Evolutionary conservation across 1,140 invertebrate species (phyloP).

Genomic region (Ctenoplectra terminalis): DNA sequence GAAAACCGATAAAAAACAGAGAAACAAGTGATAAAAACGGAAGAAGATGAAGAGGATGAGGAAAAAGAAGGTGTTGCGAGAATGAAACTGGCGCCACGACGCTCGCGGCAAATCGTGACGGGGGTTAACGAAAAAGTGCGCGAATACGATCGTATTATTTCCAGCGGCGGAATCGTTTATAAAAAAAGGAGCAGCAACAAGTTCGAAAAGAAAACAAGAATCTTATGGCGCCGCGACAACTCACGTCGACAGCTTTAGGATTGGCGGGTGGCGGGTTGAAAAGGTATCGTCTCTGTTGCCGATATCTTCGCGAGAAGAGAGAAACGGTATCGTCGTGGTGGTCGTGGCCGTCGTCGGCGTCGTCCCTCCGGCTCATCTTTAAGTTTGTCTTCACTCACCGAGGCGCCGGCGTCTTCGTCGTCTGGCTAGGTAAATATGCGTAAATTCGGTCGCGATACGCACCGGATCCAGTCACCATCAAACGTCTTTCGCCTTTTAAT

Average conservation of each 20-base stretch:
- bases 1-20: not conserved
- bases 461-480: slow-evolving; percentile 52
- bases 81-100: slow-evolving; percentile 29
- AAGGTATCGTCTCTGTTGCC: slow-evolving; percentile 48
- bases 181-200: slow-evolving; percentile 39
- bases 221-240: slow-evolving; percentile 41
- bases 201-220: slow-evolving; percentile 31
- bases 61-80: not conserved
- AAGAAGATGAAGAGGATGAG: no score
- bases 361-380: slow-evolving; percentile 29
- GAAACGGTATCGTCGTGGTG: not conserved
- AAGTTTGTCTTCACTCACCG: slow-evolving; percentile 24
- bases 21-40: not conserved
- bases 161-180: slow-evolving; percentile 30
- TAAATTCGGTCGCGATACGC: slow-evolving; percentile 63
- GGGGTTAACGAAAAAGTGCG: slow-evolving; percentile 5
- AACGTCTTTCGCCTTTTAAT: slow-evolving; percentile 51
- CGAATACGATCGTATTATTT: slow-evolving; percentile 58
- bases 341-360: slow-evolving; percentile 28
- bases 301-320: slow-evolving; percentile 27
- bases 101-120: not conserved
- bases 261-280: slow-evolving; percentile 32
- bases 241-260: slow-evolving; percentile 65
- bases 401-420: slow-evolving; percentile 51
- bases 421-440: slow-evolving; percentile 64